Evolutionary conservation across 2,797 vertebrate genomes (phyloP).

Genomic region (Salarias fasciatus): DNA sequence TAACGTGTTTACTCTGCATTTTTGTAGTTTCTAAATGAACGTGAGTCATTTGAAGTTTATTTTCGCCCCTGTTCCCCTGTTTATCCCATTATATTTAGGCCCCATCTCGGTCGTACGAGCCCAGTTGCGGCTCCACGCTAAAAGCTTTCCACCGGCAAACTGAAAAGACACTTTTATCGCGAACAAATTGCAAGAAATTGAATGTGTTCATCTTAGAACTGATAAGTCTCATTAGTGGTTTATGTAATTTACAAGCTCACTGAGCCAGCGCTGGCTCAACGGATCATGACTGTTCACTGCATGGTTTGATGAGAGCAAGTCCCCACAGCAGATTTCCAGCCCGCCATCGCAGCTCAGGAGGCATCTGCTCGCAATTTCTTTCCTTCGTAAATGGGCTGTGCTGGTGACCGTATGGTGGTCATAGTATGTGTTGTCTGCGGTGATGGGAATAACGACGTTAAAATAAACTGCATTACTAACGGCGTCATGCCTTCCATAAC

Average conservation of each 20-base stretch:
- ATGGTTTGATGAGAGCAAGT: background rate
- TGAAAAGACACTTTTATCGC: background rate
- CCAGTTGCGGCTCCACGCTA: too few relatives aligned
- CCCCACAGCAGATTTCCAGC: background rate
- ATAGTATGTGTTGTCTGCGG: too few relatives aligned
- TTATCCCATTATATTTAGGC: background rate
- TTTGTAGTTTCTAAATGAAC: background rate
- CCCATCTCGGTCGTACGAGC: too few relatives aligned
- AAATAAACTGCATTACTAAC: too few relatives aligned
- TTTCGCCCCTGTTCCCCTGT: background rate
- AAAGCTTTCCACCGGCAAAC: background rate
- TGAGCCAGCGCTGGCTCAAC: background rate
- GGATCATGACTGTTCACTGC: too few relatives aligned
- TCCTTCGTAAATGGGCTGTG: slow-evolving; percentile 16
- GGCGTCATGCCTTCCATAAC: too few relatives aligned
- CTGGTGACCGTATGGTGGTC: background rate
- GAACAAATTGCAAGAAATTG: background rate
- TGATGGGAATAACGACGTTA: too few relatives aligned
- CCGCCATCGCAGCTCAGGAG: slow-evolving; percentile 1
- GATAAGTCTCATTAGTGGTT: background rate
- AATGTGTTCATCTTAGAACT: background rate
- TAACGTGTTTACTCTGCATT: too few relatives aligned
- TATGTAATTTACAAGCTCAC: background rate
- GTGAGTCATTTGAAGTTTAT: background rate
- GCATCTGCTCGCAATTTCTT: background rate